These are phyloP conservation scores for Aphelocoma californica DNA, from an alignment of 2,797 vertebrate genomes.

Conservation along the genomic window DNA sequence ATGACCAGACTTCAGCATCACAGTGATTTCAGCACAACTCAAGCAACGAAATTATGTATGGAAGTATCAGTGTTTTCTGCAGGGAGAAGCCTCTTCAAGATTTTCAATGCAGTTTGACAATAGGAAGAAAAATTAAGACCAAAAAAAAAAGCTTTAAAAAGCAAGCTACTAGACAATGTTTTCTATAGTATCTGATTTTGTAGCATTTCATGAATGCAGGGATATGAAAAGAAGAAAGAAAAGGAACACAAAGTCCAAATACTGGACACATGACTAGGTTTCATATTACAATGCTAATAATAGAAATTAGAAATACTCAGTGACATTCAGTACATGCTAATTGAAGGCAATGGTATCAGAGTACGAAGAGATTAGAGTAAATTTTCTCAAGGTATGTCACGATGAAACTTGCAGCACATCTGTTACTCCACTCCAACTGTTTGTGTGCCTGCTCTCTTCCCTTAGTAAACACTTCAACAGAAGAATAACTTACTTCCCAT, in stretches of 20 bases:
- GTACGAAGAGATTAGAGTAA: not conserved
- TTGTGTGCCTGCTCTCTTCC: not conserved
- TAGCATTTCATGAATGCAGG: not conserved
- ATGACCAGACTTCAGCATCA: not conserved
- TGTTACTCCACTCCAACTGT: not conserved
- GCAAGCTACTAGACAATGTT: not conserved
- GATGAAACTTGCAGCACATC: constrained; percentile 14
- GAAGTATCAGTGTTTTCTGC: not conserved
- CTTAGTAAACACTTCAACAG: not conserved
- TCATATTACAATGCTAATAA: constrained; percentile 48
- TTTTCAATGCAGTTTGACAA: not conserved
- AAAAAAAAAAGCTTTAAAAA: not conserved
- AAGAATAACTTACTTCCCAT: not conserved
- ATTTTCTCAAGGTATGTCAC: constrained; percentile 17
- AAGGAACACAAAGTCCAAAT: not conserved
- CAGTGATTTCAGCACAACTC: not conserved
- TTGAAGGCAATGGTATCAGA: not conserved
- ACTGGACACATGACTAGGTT: not conserved
- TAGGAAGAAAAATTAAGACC: not conserved
- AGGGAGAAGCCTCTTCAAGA: not conserved
- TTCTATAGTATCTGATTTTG: not conserved
- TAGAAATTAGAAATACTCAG: constrained; percentile 1
- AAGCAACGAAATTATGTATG: not conserved
- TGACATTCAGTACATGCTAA: not conserved
- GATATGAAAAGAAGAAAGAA: not conserved